Base-by-base conservation (phyloP, 2,113 vertebrate genomes). In the Equus quagga region DNA sequence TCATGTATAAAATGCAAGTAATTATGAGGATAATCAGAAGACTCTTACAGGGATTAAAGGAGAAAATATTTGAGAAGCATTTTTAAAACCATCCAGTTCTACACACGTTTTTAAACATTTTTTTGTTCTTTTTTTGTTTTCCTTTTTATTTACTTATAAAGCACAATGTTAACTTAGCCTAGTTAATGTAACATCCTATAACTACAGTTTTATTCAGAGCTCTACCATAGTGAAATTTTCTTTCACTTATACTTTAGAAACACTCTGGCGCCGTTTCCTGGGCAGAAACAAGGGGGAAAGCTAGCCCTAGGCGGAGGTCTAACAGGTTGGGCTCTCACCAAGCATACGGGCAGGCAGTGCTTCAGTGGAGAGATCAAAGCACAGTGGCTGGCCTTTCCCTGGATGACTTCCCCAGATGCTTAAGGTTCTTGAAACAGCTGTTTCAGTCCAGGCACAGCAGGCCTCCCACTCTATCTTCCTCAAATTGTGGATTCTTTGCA, bases 321-420 rank as follows among this genome's bases (percentile, higher is more conserved):
- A 62, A 73, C 28, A 89, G 76, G 19, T 41, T 41, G 56, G 31
- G 17, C 60, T 54, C 75, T 95, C 79, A 41, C 69, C 51, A 92
- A 65, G 33, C 96, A 94, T 90, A 76, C 49, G 91, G 86, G 24
- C 46, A 80, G 44, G 79, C 92, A 84, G 64, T 90, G 88, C 46
- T 91, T 60, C 76, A 28, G 17, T 85, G 81, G 56, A 73, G 91
- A 95, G 88, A 91, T 86, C 85, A 94, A 91, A 91, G 91, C 72
- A 1, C 81, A 60, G 81, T 64, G 41, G 89, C 97, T 69, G n/a
- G 65, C 85, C 78, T 96, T 94, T 89, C 93, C 72, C 51, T 95
- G 78, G 76, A 93, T 97, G 97, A 96, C 97, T 96, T 97, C 78
- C 46, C 73, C 95, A 94, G 91, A 96, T 94, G 85, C 89, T 97